phyloP scores from a whole-genome alignment of 1,140 invertebrate species.

The Spodoptera litura region DNA sequence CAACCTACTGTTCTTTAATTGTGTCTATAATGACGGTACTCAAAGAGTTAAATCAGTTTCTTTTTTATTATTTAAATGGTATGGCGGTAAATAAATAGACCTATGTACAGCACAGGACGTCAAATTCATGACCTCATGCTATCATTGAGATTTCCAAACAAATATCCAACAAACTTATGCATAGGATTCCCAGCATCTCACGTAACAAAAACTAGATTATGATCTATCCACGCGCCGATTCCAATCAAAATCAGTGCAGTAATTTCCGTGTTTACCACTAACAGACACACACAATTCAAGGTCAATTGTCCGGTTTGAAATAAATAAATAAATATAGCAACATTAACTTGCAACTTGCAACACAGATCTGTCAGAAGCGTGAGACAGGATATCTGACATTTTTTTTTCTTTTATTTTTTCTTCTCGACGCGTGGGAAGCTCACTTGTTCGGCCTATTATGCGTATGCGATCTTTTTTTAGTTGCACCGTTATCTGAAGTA shows the following conservation, averaged over 20 bases:
- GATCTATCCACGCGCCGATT: neutral
- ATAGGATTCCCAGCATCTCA: too few relatives aligned
- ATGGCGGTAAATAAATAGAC: too few relatives aligned
- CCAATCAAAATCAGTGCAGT: neutral
- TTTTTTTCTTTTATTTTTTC: slow-evolving; percentile 52
- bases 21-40: too few relatives aligned
- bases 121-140: too few relatives aligned
- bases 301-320: too few relatives aligned
- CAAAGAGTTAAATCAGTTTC: too few relatives aligned
- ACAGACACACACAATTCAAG: neutral
- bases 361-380: slow-evolving; percentile 22
- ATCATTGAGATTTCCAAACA: too few relatives aligned
- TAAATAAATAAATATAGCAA: neutral
- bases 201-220: too few relatives aligned
- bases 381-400: slow-evolving; percentile 54
- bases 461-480: slow-evolving; percentile 20
- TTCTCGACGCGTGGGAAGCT: slow-evolving; percentile 50
- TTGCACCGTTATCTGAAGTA: slow-evolving; percentile 37
- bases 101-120: too few relatives aligned
- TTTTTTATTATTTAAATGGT: too few relatives aligned
- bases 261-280: neutral
- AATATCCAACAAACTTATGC: too few relatives aligned
- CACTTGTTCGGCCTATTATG: slow-evolving; percentile 44
- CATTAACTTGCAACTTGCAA: slow-evolving; percentile 23
- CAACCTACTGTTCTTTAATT: too few relatives aligned